Conservation (phyloP, 2,797 vertebrate genomes). For the Rhinoraja longicauda region DNA sequence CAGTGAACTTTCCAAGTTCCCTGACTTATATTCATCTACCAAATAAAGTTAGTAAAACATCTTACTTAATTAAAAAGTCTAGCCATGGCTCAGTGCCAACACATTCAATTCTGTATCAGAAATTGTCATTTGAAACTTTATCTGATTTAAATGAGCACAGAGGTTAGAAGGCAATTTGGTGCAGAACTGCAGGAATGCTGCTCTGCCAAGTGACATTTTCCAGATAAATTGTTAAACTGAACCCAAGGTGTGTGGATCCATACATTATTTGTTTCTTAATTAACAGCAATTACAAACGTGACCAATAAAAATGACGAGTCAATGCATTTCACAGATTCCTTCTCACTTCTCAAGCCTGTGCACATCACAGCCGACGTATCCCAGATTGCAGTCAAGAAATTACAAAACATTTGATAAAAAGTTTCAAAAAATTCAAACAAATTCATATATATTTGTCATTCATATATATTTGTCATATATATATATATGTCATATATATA, state of each 20-base stretch:
- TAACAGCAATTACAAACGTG: background rate
- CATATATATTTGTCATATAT: no score
- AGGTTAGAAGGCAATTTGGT: background rate
- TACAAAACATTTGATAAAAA: no score
- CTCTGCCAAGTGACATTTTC: background rate
- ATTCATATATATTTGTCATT: no score
- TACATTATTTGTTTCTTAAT: background rate
- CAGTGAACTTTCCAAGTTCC: background rate
- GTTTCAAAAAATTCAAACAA: no score
- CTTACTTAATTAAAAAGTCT: background rate
- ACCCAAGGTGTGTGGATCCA: background rate
- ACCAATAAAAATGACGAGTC: background rate
- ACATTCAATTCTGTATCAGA: background rate
- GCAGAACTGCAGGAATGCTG: background rate
- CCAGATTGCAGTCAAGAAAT: no score
- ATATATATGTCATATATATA: no score
- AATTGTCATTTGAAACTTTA: background rate
- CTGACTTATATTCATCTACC: background rate
- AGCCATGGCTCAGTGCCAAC: background rate
- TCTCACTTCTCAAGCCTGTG: background rate
- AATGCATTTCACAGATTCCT: background rate
- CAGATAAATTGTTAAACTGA: background rate
- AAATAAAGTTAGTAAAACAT: background rate
- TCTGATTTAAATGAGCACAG: background rate
- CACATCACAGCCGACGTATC: no score